Percentiles rank a stretch among this genome's conserved stretches.
These are phyloP conservation scores for Chaetophractus vellerosus DNA, from an alignment of 2,797 vertebrate genomes.

Conservation along the genomic window DNA sequence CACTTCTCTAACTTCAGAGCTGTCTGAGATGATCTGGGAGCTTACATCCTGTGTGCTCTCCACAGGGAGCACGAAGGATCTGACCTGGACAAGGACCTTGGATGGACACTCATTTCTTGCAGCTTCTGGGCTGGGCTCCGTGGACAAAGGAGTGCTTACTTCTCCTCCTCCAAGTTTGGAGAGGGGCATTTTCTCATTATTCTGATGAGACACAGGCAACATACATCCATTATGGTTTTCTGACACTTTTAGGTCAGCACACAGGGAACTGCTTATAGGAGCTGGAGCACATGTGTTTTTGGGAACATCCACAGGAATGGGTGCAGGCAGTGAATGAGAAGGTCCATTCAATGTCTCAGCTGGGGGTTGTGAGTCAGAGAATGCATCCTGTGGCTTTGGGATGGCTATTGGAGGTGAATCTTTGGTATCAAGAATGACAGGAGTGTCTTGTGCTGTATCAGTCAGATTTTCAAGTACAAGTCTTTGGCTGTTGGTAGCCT, in stretches of 20 bases:
- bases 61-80: slow-evolving; percentile 73
- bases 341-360: slow-evolving; percentile 43
- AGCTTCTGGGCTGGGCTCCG: slow-evolving; percentile 38
- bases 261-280: neutral
- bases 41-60: slow-evolving; percentile 69
- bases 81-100: slow-evolving; percentile 83
- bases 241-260: slow-evolving; percentile 47
- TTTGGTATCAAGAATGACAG: neutral
- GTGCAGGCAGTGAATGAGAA: neutral
- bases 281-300: neutral
- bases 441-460: neutral
- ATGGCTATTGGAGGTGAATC: neutral
- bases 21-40: slow-evolving; percentile 70
- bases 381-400: slow-evolving; percentile 34
- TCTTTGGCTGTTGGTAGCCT: neutral
- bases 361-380: slow-evolving; percentile 68
- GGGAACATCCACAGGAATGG: neutral
- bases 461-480: slow-evolving; percentile 15
- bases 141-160: neutral
- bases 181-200: neutral
- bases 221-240: slow-evolving; percentile 19
- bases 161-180: neutral
- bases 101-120: slow-evolving; percentile 48
- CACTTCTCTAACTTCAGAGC: slow-evolving; percentile 78
- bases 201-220: slow-evolving; percentile 33